phyloP scores from a whole-genome alignment of 2,888 invertebrate genomes.

The Tachina fera region DNA sequence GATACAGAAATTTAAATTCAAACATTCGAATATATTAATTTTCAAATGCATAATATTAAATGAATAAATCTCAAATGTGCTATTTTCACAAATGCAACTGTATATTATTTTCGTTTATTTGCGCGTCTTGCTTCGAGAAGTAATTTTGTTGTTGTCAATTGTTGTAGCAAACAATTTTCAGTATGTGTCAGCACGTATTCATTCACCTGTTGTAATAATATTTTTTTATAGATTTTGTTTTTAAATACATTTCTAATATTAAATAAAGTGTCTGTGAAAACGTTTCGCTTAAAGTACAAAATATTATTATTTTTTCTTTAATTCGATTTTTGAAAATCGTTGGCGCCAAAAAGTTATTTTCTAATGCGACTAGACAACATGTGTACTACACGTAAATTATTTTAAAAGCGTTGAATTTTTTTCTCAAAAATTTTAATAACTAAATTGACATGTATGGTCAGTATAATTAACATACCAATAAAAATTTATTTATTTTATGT shows the following conservation, averaged over 20 bases:
- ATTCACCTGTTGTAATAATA: constrained; percentile 52
- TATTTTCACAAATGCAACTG: background rate
- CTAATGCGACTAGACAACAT: constrained; percentile 34
- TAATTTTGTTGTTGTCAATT: constrained; percentile 27
- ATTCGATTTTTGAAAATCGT: constrained; percentile 30
- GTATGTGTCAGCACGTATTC: constrained; percentile 54
- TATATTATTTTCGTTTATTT: constrained; percentile 8
- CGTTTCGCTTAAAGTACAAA: background rate
- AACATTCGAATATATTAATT: no score
- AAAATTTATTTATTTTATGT: constrained; percentile 24
- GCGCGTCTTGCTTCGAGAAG: background rate
- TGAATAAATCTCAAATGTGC: no score
- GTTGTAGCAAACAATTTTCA: constrained; percentile 9
- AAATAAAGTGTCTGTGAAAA: constrained; percentile 12
- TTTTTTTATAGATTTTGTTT: constrained; percentile 6
- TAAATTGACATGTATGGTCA: constrained; percentile 60
- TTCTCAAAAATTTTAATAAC: constrained; percentile 29
- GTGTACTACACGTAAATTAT: constrained; percentile 49
- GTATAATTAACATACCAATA: constrained; percentile 61
- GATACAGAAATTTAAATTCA: no score
- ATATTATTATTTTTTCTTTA: constrained; percentile 6
- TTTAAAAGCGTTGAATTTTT: background rate
- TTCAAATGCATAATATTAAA: no score
- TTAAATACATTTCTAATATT: constrained; percentile 13
- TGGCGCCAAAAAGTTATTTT: constrained; percentile 61